Base-by-base conservation (phyloP, 2,888 invertebrate species). In the Drosophila emarginata region DNA sequence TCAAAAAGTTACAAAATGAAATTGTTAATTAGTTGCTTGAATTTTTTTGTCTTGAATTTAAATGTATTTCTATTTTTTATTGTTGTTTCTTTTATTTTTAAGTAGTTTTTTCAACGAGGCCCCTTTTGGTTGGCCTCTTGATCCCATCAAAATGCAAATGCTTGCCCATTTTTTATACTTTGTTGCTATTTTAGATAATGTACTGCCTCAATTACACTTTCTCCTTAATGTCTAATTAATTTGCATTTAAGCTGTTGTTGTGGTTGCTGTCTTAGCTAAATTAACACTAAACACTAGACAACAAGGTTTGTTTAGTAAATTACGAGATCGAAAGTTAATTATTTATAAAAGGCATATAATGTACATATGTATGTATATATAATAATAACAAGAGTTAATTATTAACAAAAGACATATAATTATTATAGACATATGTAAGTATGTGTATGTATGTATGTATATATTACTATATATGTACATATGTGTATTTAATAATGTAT, bases 121-220 rank as follows among this genome's bases (percentile, higher is more conserved):
- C 37, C 50, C 36, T 36, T n/a, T n/a, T n/a, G n/a, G n/a, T n/a
- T 39, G 53, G 14, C 64, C 63, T 21, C 40, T 40, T 7, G 12
- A 3, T 15, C 64, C 63, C 54, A 70, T 71, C 70, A 36, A 53
- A 72, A 64, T 64, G 64, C 63, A 37, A 71, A 70, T 21, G 14
- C 11, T 32, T 54, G 28, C 36, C n/a, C 21, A 18, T 4, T 4
- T 9, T 36, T n/a, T 23, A 12, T 9, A 32, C 32, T 32, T 26
- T 23, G 18, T 70, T 63, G 70, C 11, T 58, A 23, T 36, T 63
- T 54, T 36, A 14, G 64, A 37, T 75, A 78, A 76, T 78, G 76
- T 72, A 60, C 67, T 70, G 77, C 66, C 61, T 80, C 36, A 58
- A 80, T 77, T 80, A 77, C 14, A 56, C 9, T 56, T 54, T 21